Evolutionary conservation across 2,113 vertebrate genomes (phyloP).

Genomic region (Chaenocephalus aceratus): DNA sequence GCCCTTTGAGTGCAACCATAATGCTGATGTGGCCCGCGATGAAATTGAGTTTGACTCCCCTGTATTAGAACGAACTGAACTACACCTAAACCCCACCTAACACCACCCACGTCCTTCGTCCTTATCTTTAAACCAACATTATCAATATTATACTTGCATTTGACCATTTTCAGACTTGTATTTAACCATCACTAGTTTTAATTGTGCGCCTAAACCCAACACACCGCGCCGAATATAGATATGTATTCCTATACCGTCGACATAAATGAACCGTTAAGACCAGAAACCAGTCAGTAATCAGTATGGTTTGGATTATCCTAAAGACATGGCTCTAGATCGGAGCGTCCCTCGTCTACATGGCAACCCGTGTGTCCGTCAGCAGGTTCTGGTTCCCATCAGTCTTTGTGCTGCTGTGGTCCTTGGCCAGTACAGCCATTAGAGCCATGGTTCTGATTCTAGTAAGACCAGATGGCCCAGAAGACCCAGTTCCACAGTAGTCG

Average conservation of each 20-base stretch:
- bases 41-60: no score
- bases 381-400: conserved; percentile 52
- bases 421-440: conserved; percentile 14
- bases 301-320: not conserved
- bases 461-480: conserved; percentile 22
- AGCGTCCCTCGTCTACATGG: conserved; percentile 65
- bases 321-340: conserved; percentile 29
- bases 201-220: not conserved
- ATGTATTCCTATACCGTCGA: not conserved
- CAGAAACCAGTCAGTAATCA: conserved; percentile 6
- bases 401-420: conserved; percentile 69
- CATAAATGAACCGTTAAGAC: conserved; percentile 1
- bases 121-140: no score
- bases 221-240: not conserved
- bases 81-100: no score
- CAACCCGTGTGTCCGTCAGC: conserved; percentile 39
- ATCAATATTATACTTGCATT: no score
- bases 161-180: no score
- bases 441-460: conserved; percentile 27
- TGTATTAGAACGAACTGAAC: no score
- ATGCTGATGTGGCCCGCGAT: no score
- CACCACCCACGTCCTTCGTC: no score
- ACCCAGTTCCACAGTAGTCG: conserved; percentile 13
- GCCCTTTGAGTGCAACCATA: no score
- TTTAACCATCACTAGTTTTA: no score